A percentile compares a stretch with the other conserved stretches of the same genome.
Evolutionary conservation across 1,140 invertebrate species (phyloP).

Genomic region (Papilio glaucus): DNA sequence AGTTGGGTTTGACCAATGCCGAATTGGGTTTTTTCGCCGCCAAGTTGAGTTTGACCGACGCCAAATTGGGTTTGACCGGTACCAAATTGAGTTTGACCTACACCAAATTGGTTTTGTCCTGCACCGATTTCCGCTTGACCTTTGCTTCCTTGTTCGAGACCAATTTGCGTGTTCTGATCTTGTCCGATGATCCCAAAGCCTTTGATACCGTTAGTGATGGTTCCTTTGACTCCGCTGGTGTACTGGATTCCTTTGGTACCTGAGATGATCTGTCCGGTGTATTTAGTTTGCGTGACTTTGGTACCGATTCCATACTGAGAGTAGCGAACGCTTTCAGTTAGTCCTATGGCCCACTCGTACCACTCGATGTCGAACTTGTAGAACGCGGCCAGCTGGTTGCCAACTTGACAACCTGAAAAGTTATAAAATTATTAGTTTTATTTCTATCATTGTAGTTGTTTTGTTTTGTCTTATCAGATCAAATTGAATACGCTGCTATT

Average conservation of each 20-base stretch:
- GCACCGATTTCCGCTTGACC: background rate
- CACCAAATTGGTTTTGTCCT: conserved; percentile 10
- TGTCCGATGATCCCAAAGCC: conserved; percentile 39
- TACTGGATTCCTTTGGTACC: conserved; percentile 40
- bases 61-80: background rate
- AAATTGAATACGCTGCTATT: no score
- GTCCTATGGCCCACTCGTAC: conserved; percentile 79
- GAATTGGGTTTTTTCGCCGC: background rate
- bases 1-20: background rate
- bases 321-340: conserved; percentile 69
- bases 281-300: conserved; percentile 44
- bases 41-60: background rate
- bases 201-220: conserved; percentile 4
- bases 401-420: conserved; percentile 72
- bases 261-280: conserved; percentile 44
- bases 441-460: no score
- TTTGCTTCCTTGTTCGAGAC: conserved; percentile 38
- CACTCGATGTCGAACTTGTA: conserved; percentile 81
- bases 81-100: background rate
- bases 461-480: no score
- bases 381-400: conserved; percentile 79
- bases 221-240: conserved; percentile 43
- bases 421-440: background rate
- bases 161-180: conserved; percentile 35
- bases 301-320: conserved; percentile 54